These are phyloP conservation scores for Andrena bucephala DNA, from an alignment of 2,888 invertebrate genomes.

Conservation along the genomic window DNA sequence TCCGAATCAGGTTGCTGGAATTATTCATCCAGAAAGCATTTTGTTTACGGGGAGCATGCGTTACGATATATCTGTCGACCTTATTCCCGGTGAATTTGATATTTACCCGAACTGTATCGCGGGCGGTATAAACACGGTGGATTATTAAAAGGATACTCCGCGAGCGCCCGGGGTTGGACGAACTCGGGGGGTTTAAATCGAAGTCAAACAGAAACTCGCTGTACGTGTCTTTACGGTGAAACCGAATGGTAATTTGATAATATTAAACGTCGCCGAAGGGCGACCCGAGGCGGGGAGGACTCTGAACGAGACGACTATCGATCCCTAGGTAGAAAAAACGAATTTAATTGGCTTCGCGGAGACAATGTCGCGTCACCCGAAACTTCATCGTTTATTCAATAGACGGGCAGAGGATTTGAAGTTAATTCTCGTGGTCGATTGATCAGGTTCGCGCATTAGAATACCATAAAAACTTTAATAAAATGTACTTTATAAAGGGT, in stretches of 20 bases:
- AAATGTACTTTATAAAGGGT: too few relatives aligned
- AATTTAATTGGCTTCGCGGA: conserved; percentile 22
- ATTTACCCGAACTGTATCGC: conserved; percentile 37
- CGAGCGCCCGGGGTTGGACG: conserved; percentile 14
- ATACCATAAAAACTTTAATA: neutral
- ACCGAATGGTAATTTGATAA: conserved; percentile 43
- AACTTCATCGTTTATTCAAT: conserved; percentile 10
- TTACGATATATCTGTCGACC: conserved; percentile 43
- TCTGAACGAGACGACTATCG: conserved; percentile 21
- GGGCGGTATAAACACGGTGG: conserved; percentile 8
- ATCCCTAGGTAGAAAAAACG: neutral
- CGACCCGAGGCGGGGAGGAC: neutral
- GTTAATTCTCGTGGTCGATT: neutral
- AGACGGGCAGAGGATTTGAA: neutral
- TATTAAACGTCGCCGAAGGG: conserved; percentile 27
- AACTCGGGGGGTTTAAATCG: conserved; percentile 43
- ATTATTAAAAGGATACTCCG: conserved; percentile 60
- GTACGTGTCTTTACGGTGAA: conserved; percentile 22
- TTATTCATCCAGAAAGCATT: conserved; percentile 42
- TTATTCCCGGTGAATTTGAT: conserved; percentile 19
- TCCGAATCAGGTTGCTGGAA: conserved; percentile 47
- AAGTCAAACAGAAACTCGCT: conserved; percentile 55
- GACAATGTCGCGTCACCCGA: neutral
- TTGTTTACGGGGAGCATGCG: conserved; percentile 31
- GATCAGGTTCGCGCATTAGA: neutral